Percentiles rank a stretch among this genome's conserved stretches.
These are phyloP conservation scores for Tupaia chinensis DNA, from an alignment of 2,113 vertebrate genomes.

Conservation along the genomic window DNA sequence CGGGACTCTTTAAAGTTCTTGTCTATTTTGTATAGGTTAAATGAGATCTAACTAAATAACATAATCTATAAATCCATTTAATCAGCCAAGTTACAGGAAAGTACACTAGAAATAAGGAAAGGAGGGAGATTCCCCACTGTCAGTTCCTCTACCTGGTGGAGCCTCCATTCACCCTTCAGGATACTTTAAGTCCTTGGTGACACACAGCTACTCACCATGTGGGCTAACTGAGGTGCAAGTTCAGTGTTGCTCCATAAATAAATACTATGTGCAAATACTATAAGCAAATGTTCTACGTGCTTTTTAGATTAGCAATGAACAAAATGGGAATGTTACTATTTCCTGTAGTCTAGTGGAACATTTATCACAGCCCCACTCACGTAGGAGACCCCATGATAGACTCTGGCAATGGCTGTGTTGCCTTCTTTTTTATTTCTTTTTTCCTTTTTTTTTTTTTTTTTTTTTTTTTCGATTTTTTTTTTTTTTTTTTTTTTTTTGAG, in stretches of 20 bases:
- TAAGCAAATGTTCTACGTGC: not conserved
- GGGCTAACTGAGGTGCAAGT: not conserved
- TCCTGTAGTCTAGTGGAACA: not conserved
- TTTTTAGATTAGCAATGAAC: not conserved
- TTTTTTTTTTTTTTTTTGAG: too few species aligned
- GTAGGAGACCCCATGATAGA: not conserved
- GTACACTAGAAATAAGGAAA: not conserved
- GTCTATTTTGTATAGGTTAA: not conserved
- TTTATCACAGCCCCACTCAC: not conserved
- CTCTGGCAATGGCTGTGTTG: too few species aligned
- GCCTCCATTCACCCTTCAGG: not conserved
- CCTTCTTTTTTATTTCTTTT: not conserved
- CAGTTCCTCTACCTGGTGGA: not conserved
- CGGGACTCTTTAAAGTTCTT: not conserved
- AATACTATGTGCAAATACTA: not conserved
- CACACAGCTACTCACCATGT: fast-evolving
- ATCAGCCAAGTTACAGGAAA: not conserved
- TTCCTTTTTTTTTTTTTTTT: too few species aligned
- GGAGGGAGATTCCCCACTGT: not conserved
- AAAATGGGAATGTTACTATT: not conserved
- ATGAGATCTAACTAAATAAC: not conserved
- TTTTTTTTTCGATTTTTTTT: not conserved
- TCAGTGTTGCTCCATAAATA: not conserved
- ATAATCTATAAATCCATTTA: conserved; percentile 4
- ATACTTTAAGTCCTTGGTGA: not conserved